Percentiles rank a stretch among this genome's conserved stretches.
phyloP scores from a whole-genome alignment of 2,113 vertebrate species.

The Pantherophis guttatus region DNA sequence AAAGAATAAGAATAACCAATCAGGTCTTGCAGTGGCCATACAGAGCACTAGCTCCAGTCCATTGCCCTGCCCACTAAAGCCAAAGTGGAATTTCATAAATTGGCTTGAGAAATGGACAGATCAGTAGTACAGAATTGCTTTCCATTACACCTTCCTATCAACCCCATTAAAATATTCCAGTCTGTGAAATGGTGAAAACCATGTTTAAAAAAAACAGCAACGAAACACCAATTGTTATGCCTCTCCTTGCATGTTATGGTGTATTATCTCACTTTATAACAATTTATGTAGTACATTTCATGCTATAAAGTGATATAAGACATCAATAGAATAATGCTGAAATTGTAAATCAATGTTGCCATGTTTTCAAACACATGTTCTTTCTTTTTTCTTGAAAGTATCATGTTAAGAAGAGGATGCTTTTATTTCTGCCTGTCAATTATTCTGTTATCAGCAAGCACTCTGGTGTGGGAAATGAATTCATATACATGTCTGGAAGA shows the following conservation, averaged over 20 bases:
- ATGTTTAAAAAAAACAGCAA: not conserved
- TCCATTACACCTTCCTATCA: slow-evolving; percentile 25
- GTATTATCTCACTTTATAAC: slow-evolving; percentile 54
- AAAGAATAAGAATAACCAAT: not conserved
- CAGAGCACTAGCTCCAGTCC: not conserved
- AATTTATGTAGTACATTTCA: slow-evolving; percentile 58
- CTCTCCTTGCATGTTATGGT: slow-evolving; percentile 52
- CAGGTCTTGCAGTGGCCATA: not conserved
- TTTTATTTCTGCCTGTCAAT: slow-evolving; percentile 40
- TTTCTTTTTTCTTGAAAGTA: slow-evolving; percentile 46
- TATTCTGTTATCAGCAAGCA: slow-evolving; percentile 48
- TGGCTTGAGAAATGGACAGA: not conserved
- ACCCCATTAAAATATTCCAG: slow-evolving; percentile 46
- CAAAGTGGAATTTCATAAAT: not conserved
- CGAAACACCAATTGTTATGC: slow-evolving; percentile 37
- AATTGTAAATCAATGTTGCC: slow-evolving; percentile 57
- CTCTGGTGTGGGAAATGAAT: not conserved
- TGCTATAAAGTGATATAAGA: slow-evolving; percentile 57
- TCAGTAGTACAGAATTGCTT: slow-evolving; percentile 5
- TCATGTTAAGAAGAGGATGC: slow-evolving; percentile 26
- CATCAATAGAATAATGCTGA: slow-evolving; percentile 23
- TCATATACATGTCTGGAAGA: not conserved
- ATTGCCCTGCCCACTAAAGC: not conserved
- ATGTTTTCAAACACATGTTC: slow-evolving; percentile 42
- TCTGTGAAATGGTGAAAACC: slow-evolving; percentile 59